phyloP scores from a whole-genome alignment of 2,113 vertebrate genomes.

The Eleginops maclovinus region DNA sequence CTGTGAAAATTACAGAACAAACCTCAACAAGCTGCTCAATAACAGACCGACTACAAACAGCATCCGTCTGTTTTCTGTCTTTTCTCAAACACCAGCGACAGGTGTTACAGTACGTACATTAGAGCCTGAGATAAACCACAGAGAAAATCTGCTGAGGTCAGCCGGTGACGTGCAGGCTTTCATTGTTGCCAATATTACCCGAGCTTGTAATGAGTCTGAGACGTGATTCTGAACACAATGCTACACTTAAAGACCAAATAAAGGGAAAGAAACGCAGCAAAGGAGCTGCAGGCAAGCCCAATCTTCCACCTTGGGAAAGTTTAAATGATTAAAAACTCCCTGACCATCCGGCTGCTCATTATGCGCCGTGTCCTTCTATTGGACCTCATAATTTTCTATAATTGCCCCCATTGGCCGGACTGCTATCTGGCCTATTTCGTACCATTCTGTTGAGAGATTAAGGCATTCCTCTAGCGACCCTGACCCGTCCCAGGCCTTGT shows the following conservation, averaged over 20 bases:
- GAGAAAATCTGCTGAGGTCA: slow-evolving; percentile 17
- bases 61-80: slow-evolving; percentile 13
- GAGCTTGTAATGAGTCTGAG: slow-evolving; percentile 1
- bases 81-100: slow-evolving; percentile 26
- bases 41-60: neutral
- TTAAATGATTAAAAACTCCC: slow-evolving; percentile 65
- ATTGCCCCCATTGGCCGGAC: slow-evolving; percentile 66
- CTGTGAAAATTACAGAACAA: slow-evolving; percentile 15
- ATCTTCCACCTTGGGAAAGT: slow-evolving; percentile 58
- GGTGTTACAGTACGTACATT: neutral
- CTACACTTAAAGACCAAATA: slow-evolving; percentile 28
- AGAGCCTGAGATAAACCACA: slow-evolving; percentile 15
- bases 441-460: slow-evolving; percentile 68
- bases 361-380: slow-evolving; percentile 58
- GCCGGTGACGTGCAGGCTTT: neutral
- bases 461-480: slow-evolving; percentile 73
- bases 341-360: slow-evolving; percentile 54
- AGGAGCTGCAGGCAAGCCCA: slow-evolving; percentile 34
- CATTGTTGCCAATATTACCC: slow-evolving; percentile 2
- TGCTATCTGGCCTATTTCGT: slow-evolving; percentile 64
- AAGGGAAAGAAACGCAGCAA: neutral
- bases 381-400: slow-evolving; percentile 73
- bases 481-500: slow-evolving; percentile 73
- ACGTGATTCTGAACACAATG: neutral
- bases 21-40: slow-evolving; percentile 11